Evolutionary conservation across 2,888 invertebrate species (phyloP).

Genomic region (Xanthia togata): DNA sequence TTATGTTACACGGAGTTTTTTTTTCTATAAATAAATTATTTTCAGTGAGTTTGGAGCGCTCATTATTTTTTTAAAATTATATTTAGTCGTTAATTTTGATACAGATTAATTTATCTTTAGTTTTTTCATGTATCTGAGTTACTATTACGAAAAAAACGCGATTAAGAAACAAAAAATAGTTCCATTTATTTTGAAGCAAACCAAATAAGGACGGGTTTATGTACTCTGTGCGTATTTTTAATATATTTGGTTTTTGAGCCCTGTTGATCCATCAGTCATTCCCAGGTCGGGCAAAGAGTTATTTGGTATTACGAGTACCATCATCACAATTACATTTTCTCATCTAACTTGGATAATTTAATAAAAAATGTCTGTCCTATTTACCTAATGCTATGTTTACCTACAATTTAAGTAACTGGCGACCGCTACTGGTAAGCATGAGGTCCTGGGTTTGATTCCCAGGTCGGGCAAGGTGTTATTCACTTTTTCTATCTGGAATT

Average conservation of each 20-base stretch:
- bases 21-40: constrained; percentile 1
- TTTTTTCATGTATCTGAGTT: not conserved
- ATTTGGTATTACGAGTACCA: too few relatives aligned
- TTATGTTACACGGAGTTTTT: constrained; percentile 17
- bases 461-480: too few relatives aligned
- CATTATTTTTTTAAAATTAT: constrained; percentile 49
- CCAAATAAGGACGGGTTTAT: not conserved
- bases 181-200: not conserved
- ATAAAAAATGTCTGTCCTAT: not conserved
- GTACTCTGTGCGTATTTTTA: not conserved
- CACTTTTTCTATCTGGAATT: not conserved
- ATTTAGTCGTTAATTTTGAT: constrained; percentile 11
- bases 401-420: not conserved
- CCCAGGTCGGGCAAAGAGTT: not conserved
- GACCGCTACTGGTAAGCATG: too few relatives aligned
- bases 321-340: not conserved
- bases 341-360: not conserved
- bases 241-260: not conserved
- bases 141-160: too few relatives aligned
- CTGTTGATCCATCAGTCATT: not conserved
- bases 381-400: too few relatives aligned
- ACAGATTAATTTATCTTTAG: not conserved
- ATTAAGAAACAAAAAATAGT: not conserved
- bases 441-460: too few relatives aligned
- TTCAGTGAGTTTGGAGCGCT: constrained; percentile 8